Percentiles rank a stretch among this genome's conserved stretches.
Conservation (phyloP, 2,797 vertebrate species). For the Todus mexicanus region DNA sequence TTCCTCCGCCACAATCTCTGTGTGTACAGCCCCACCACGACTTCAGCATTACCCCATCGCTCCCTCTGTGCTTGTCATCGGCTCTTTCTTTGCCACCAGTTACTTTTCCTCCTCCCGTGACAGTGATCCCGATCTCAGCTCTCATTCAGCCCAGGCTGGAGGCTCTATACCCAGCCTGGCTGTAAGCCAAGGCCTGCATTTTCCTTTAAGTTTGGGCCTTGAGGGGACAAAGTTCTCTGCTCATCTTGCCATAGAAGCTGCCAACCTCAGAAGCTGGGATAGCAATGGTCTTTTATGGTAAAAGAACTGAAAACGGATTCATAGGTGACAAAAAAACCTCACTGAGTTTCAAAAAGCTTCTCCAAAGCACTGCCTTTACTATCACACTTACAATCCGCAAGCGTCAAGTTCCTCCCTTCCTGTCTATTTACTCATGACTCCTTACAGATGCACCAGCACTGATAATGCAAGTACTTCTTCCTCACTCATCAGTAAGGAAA, state of each 20-base stretch:
- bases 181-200: neutral
- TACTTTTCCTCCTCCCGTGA: neutral
- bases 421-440: neutral
- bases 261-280: neutral
- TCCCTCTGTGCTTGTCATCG: neutral
- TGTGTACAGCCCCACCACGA: neutral
- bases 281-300: neutral
- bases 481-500: neutral
- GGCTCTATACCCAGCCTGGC: neutral
- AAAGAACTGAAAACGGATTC: neutral
- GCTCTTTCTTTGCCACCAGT: neutral
- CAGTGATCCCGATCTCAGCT: neutral
- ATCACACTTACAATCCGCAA: neutral
- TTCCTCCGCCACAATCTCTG: neutral
- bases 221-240: neutral
- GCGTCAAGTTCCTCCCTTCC: neutral
- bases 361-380: neutral
- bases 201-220: neutral
- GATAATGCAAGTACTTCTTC: neutral
- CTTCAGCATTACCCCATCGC: neutral
- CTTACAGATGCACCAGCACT: neutral
- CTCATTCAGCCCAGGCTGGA: neutral
- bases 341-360: neutral
- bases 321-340: neutral
- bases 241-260: neutral